Conservation (phyloP, 2,113 vertebrate genomes). For the Neofelis nebulosa region DNA sequence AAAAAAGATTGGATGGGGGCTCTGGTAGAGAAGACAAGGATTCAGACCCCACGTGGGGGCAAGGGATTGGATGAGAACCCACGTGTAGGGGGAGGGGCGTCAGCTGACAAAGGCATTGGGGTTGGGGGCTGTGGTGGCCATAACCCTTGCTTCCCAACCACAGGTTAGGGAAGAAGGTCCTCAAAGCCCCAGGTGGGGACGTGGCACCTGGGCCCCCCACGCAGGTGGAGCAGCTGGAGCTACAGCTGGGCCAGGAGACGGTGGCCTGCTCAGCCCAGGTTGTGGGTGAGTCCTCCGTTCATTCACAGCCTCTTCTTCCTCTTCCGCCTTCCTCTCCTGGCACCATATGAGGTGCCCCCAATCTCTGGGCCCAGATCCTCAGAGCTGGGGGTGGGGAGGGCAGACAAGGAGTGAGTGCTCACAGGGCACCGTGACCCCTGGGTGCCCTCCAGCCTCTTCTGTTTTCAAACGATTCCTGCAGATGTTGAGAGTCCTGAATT, state of each 20-base stretch:
- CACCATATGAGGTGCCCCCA: not conserved
- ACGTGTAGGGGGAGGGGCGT: not conserved
- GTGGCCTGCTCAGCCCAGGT: conserved; percentile 90
- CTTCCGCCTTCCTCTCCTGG: not conserved
- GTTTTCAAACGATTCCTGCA: conserved; percentile 78
- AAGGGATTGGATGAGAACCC: conserved; percentile 8
- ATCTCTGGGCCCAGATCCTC: not conserved
- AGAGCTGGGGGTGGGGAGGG: not conserved
- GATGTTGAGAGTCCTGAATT: conserved; percentile 91
- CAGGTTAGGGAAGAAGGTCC: conserved; percentile 82
- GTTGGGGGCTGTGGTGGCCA: not conserved
- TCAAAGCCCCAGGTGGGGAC: conserved; percentile 71
- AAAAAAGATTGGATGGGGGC: not conserved
- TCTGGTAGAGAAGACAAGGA: not conserved
- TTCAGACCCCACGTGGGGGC: not conserved
- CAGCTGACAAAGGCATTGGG: not conserved
- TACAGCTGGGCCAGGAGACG: conserved; percentile 90
- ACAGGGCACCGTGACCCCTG: not conserved
- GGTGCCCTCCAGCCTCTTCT: not conserved
- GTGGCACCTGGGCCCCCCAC: conserved; percentile 55
- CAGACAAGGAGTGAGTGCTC: not conserved
- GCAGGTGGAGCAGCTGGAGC: conserved; percentile 87
- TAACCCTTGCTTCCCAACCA: conserved; percentile 47
- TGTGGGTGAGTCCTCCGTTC: conserved; percentile 87
- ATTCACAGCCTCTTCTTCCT: not conserved